Base-by-base conservation (phyloP, 2,888 invertebrate species). In the Hyalella azteca region DNA sequence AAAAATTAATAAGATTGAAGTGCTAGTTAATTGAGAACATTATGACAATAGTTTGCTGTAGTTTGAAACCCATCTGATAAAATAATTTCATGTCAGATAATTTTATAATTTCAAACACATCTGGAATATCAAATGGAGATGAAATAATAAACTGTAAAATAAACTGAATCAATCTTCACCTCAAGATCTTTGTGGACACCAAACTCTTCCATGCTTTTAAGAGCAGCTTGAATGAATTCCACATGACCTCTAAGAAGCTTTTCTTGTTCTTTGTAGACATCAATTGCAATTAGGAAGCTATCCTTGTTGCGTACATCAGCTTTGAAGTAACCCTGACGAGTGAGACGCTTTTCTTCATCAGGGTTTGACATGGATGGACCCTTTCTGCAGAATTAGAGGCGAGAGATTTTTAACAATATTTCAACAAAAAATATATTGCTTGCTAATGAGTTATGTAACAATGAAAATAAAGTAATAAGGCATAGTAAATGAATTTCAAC, bases 181-280 rank as follows among this genome's bases (percentile, higher is more conserved):
- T 94, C 93, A 26, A 95, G 86, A 87, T 96, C 97, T 87, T 93
- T 93, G 79, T 95, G 92, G 0, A 97, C 95, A 0, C 94, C 94
- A 88, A 94, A 98, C 80, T 93, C 93, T 85, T 94, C 91, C 95
- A 99, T 95, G 86, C 93, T 91, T 79, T 92, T 92, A 83, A 98
- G 88, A 0, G 97, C 97, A 0, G 94, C 92, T 87, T 95, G 93
- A 86, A 99, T 95, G 88, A 99, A 99, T 86, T 97, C 96, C 0
- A 96, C 95, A 88, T 97, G 95, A 60, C 96, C 96, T 81, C 94
- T 90, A 83, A 94, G 90, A 86, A 93, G 91, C 0, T 90, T 90
- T 85, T 93, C 92, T 59, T 91, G 90, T 40, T 90, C 90, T 86
- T 92, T 90, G 87, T 94, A 98, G 82, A 93, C 91, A 85, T 92